Base-by-base conservation (phyloP, 2,113 vertebrate genomes). In the Sinocyclocheilus maitianheensis region DNA sequence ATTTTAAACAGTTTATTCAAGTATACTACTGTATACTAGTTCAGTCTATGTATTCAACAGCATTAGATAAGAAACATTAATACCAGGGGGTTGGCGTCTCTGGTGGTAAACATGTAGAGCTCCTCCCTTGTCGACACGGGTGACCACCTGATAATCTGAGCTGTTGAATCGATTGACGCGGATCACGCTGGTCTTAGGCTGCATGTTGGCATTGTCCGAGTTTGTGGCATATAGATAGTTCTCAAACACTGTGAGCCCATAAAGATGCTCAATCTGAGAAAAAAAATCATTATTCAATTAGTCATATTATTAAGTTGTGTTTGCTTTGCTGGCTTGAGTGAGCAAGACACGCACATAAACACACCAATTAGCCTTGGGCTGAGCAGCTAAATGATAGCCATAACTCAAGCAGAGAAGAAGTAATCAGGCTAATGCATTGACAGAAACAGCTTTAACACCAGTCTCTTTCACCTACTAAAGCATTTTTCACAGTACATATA, bases 141-240 rank as follows among this genome's bases (percentile, higher is more conserved):
- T 98, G 90, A 99, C 97, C n/a, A 99, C 97, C 86, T 98, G 97
- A 92, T 97, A 97, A 92, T 99, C 98, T 0, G 97, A 96, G 94
- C 96, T 99, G 94, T 99, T 99, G 91, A 99, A 99, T 84, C 98
- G 97, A 90, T 99, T 99, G 71, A 99, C 96, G 0, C 96, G 94
- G 92, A 99, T 98, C 89, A 99, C 98, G 0, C 98, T 99, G 10
- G 97, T 99, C 90, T 99, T 99, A 82, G 98, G 98, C 94, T 99
- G 98, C 87, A 97, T 94, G 8, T 99, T 98, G 87, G 96, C 96
- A 0, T 97, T 99, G 95, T 99, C 98, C 0, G 98, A 98, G 91
- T 99, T 99, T 91, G 98, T 99, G 93, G 98, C 97, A 0, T 99
- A 99, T 58, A 99, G 95, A 83, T 99, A 99, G 88, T 99, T 99